Base-by-base conservation (phyloP, 30 jellyfish, hydroid and myxozoan genomes). In the Rhopilema esculentum region DNA sequence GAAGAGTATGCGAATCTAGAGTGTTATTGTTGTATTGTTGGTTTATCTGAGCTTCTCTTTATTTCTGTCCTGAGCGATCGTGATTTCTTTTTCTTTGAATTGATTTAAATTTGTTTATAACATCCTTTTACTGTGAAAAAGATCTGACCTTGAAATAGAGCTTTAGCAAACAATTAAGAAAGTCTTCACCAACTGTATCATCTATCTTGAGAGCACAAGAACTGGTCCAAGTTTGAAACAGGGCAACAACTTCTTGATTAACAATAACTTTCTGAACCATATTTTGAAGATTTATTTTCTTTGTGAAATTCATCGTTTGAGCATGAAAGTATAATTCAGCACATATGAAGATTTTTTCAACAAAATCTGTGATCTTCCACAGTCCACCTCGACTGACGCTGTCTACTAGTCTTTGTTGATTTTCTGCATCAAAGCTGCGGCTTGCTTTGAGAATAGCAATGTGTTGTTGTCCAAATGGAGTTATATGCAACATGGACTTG, bases 151-250 rank as follows among this genome's bases (percentile, higher is more conserved):
- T 69, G 50, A 69, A 29, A 69, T 69, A 69, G 51, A 69, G 79
- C 51, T 69, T 69, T 69, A 69, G 33, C 22, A 69, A n/a, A 27
- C 79, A 7, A 69, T 69, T 17, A 69, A 27, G 79, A 69, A 69
- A 27, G 79, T 24, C 79, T n/a, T 69, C 79, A 69, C 79, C 79
- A 69, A 69, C 79, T 69, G 79, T 18, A 69, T 69, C 79, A 69
- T 69, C 79, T 27, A 69, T 27, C 51, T 69, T 69, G 33, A 69
- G 48, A 69, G 51, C 7, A 49, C 51, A 69, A 27, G 79, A 69
- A 27, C 51, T 27, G 79, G 50, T 69, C 79, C 79, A 69, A n/a
- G 79, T 69, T 69, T 69, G 79, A 69, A 69, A 69, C 50, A 69
- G 79, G 51, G 79, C 79, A 69, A 69, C 79, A 69, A 69, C 79